Evolutionary conservation across 2,113 vertebrate species (phyloP), one percentile per base, ranked within the genome.

Genomic region (Scartelaos histophorus): DNA sequence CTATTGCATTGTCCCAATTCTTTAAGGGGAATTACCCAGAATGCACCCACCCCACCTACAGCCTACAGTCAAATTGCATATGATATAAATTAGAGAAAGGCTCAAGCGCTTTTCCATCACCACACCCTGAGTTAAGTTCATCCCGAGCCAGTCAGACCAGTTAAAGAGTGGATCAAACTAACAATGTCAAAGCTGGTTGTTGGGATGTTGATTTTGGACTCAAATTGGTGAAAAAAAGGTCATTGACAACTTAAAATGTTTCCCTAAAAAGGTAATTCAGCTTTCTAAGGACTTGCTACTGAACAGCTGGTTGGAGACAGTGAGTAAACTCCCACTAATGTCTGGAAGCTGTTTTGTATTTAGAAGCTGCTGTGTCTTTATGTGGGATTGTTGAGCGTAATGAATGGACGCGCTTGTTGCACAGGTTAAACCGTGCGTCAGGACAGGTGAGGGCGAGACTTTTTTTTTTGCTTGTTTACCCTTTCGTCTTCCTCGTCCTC

Each of bases 401-500:
- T n/a, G 1, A 19, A 54, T 2, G 51, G 51, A 54, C 9, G 10
- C 21, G 51, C 19, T 21, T 7, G 51, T 54, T 21, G 51, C 2
- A 54, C 51, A 54, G 19, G 51, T 43, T 21, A 21, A 35, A 43
- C 10, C 60, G 17, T 34, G 60, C 60, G 9, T 29, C 0, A 35
- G 29, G 5, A 17, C 16, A 49, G 47, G 47, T 49, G 47, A 51
- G 47, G 4, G 29, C 7, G 61, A 35, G 17, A 43, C 43, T 57
- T 21, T n/a, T n/a, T n/a, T n/a, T n/a, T n/a, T 3, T 24, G 7
- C 22, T 73, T 34, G 60, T 79, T 86, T 89, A 90, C 89, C 87
- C 86, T 91, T 29, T 92, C 88, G 60, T 54, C 49, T 7, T 53
- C 49, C 19, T 53, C 5, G 2, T 84, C 87, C 2, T 80, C 75